These are phyloP conservation scores for Eclectus roratus DNA, from an alignment of 2,113 vertebrate species.

Conservation along the genomic window DNA sequence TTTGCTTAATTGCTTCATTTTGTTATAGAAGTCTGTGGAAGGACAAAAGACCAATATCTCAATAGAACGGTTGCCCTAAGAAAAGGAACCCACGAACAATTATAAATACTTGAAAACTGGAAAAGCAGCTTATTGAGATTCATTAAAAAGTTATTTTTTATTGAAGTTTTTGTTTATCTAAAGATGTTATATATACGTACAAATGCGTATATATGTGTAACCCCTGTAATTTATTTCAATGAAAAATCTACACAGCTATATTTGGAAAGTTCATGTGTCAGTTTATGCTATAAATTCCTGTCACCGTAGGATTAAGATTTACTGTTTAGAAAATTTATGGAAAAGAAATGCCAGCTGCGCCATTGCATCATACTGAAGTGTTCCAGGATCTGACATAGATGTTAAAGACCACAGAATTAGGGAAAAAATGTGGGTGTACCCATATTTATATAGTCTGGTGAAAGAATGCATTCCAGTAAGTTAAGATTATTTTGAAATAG, in stretches of 20 bases:
- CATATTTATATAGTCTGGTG: slow-evolving; percentile 32
- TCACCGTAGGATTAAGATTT: not conserved
- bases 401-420: slow-evolving; percentile 27
- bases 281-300: not conserved
- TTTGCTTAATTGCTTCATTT: slow-evolving; percentile 56
- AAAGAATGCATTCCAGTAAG: slow-evolving; percentile 32
- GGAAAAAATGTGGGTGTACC: slow-evolving; percentile 34
- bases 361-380: slow-evolving; percentile 24
- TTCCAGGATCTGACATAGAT: slow-evolving; percentile 48
- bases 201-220: not conserved
- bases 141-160: not conserved
- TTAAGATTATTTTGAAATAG: slow-evolving; percentile 47
- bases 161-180: not conserved
- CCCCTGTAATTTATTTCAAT: not conserved
- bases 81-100: not conserved
- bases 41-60: slow-evolving; percentile 23
- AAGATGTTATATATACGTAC: not conserved
- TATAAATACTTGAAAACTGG: slow-evolving; percentile 36
- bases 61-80: not conserved
- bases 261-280: not conserved
- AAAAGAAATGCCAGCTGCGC: slow-evolving; percentile 46
- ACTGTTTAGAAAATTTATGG: slow-evolving; percentile 7
- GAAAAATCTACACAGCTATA: not conserved
- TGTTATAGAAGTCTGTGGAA: slow-evolving; percentile 21
- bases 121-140: not conserved